These are phyloP conservation scores for Acanthoscelides obtectus DNA, from an alignment of 2,888 invertebrate species.

Conservation along the genomic window DNA sequence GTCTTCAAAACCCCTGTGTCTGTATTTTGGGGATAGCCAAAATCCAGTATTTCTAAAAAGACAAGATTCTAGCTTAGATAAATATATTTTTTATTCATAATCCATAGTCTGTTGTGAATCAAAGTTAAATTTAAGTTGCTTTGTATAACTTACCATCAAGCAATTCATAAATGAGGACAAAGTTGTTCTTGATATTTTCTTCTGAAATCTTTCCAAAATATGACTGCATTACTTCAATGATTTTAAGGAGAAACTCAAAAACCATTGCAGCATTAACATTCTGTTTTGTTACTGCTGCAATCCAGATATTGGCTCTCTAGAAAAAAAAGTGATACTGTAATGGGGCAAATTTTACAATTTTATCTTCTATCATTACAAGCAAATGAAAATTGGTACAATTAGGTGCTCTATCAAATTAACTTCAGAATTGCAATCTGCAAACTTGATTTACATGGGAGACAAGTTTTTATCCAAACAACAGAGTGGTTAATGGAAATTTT, in stretches of 20 bases:
- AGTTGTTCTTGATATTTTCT: constrained; percentile 99
- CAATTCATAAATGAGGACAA: constrained; percentile 98
- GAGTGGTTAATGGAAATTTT: no score
- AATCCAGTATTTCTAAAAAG: constrained; percentile 88
- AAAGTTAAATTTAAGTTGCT: not conserved
- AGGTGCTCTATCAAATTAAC: no score
- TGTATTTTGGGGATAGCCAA: constrained; percentile 99
- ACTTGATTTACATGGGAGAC: no score
- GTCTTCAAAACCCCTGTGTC: constrained; percentile 99
- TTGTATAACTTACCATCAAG: constrained; percentile 72
- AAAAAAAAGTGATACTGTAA: no score
- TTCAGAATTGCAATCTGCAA: no score
- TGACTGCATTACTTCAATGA: constrained; percentile 98
- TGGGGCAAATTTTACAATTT: no score
- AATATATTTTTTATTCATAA: not conserved
- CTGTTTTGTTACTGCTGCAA: constrained; percentile 99
- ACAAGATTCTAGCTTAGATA: not conserved
- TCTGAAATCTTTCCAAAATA: constrained; percentile 99
- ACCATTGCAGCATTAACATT: constrained; percentile 99
- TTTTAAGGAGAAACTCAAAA: constrained; percentile 96
- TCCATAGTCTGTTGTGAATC: not conserved
- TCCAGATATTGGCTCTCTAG: constrained; percentile 96
- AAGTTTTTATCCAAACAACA: no score
- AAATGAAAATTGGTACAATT: no score
- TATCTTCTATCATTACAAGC: no score